phyloP scores from a whole-genome alignment of 2,113 vertebrate genomes.

The Rhinichthys klamathensis region DNA sequence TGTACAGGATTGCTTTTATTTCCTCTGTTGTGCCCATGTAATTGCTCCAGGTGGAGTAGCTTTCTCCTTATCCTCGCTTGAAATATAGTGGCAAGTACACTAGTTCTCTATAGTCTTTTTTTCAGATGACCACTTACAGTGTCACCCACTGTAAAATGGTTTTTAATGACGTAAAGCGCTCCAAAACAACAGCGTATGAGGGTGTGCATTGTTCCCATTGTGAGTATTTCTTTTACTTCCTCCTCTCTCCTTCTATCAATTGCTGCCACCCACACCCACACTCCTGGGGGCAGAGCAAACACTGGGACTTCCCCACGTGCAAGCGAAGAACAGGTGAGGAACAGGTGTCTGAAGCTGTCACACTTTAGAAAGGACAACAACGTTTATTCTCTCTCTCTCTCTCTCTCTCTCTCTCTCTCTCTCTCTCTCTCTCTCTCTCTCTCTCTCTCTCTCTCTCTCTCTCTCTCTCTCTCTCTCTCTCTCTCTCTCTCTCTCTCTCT shows the following conservation, averaged over 20 bases:
- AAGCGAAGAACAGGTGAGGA: slow-evolving; percentile 63
- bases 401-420: background rate
- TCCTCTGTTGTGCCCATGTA: slow-evolving; percentile 8
- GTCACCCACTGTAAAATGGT: background rate
- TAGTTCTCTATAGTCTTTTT: background rate
- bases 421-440: background rate
- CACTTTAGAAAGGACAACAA: slow-evolving; percentile 32
- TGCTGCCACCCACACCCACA: slow-evolving; percentile 46
- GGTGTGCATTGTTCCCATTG: slow-evolving; percentile 7
- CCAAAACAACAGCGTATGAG: slow-evolving; percentile 4
- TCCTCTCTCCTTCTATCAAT: slow-evolving; percentile 37
- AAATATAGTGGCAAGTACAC: background rate
- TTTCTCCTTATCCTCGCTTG: background rate
- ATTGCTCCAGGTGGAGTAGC: slow-evolving; percentile 4
- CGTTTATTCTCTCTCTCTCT: background rate
- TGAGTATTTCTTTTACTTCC: slow-evolving; percentile 9
- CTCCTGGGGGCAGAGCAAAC: slow-evolving; percentile 41
- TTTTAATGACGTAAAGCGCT: slow-evolving; percentile 53
- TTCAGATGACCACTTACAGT: slow-evolving; percentile 31
- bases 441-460: background rate
- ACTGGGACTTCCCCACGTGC: slow-evolving; percentile 59
- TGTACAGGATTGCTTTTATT: background rate
- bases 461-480: background rate
- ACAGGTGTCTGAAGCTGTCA: slow-evolving; percentile 65
- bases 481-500: background rate